These are phyloP conservation scores for Idris sp. DNA, from an alignment of 1,140 invertebrate species.

Conservation along the genomic window DNA sequence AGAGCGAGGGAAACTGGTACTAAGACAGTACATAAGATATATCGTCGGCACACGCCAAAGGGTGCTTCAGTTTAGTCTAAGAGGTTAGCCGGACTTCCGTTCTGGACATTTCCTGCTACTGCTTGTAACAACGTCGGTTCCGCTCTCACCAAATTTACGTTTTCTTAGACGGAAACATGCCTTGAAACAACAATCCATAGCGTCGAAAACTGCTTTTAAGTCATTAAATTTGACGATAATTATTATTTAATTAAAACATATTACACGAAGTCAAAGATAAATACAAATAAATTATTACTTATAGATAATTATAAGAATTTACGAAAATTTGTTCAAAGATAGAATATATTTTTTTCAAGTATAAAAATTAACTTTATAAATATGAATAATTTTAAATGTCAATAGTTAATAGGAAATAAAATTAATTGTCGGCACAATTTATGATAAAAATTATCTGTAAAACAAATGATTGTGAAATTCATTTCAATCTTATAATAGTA, in stretches of 20 bases:
- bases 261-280: neutral
- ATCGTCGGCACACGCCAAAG: slow-evolving; percentile 56
- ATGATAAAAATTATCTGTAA: too few relatives aligned
- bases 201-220: slow-evolving; percentile 3
- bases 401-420: too few relatives aligned
- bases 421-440: too few relatives aligned
- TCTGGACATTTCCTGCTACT: slow-evolving; percentile 63
- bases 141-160: slow-evolving; percentile 59
- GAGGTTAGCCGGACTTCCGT: slow-evolving; percentile 62
- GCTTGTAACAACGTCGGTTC: slow-evolving; percentile 51
- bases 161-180: slow-evolving; percentile 54
- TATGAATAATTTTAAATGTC: too few relatives aligned
- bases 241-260: neutral
- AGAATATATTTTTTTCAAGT: too few relatives aligned
- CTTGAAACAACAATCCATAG: slow-evolving; percentile 34
- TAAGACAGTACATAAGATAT: slow-evolving; percentile 61
- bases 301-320: too few relatives aligned
- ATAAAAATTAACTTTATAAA: too few relatives aligned
- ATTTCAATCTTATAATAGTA: slow-evolving; percentile 6
- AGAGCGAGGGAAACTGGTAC: slow-evolving; percentile 11
- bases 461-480: too few relatives aligned
- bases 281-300: too few relatives aligned
- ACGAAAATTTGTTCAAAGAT: too few relatives aligned
- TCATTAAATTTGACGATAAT: neutral
- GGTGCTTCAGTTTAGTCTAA: slow-evolving; percentile 55